Evolutionary conservation across 1,140 invertebrate species (phyloP), one percentile per base, ranked within the genome.

Genomic region (Drosophila kohkoa): DNA sequence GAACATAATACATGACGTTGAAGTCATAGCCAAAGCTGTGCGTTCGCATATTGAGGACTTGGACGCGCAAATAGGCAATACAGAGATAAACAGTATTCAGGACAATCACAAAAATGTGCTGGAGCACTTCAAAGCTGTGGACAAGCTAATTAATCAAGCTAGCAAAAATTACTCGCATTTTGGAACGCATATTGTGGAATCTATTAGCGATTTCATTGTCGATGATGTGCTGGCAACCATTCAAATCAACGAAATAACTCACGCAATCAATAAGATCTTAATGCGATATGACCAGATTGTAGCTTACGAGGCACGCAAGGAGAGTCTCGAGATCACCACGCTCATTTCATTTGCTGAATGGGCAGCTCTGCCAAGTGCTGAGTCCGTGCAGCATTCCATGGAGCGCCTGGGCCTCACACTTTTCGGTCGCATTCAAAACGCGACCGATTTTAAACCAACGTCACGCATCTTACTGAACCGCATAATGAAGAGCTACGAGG

Each of bases 311-410:
- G 3, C 7, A 1, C 15, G 10, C 10, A 49, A 20, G n/a, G 25
- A 30, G 3, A 54, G 4, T 32, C 28, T 54, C 8, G 51, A 54
- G 11, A 3, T 2, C 0, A 54, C 4, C 28, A 54, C 51, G 4
- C 28, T 54, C 5, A 54, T 32, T 10, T 30, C 11, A 30, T 54
- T 54, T 7, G 51, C 51, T 13, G 51, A 54, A 32, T 54, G 51
- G 51, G 13, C 11, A 1, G 28, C 10, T 3, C 1, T 20, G 3
- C 51, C 51, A 13, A 54, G 25, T 54, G 51, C 11, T 32, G 1
- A 54, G 2, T 30, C 51, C 2, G 13, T 54, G 11, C 2, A 28
- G 1, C 4, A 30, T 54, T 11, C 25, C 1, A 13, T 54, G 28
- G 28, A 30, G 25, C 25, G n/a, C 11, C 0, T 54, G 2, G 28